These are phyloP conservation scores for Trissolcus japonicus DNA, from an alignment of 2,888 invertebrate species.

Conservation along the genomic window DNA sequence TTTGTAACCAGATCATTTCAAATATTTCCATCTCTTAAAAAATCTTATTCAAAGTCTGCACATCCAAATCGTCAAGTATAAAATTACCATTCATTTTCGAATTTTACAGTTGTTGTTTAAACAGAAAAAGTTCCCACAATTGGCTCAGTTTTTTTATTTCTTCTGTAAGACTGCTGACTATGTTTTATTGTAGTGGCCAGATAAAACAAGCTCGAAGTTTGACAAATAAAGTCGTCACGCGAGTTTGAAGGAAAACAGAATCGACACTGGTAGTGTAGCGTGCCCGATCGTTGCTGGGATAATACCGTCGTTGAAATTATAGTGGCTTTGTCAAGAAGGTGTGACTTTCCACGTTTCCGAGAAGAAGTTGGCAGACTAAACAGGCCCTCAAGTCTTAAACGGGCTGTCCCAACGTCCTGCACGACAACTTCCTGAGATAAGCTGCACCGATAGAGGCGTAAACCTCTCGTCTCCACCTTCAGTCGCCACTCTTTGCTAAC, in stretches of 20 bases:
- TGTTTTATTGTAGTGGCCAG: slow-evolving; percentile 11
- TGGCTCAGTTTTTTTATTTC: background rate
- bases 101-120: background rate
- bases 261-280: slow-evolving; percentile 40
- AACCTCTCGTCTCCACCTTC: slow-evolving; percentile 60
- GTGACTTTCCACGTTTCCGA: slow-evolving; percentile 71
- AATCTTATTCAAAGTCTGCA: too few species aligned
- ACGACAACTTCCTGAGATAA: slow-evolving; percentile 75
- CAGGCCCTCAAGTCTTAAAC: slow-evolving; percentile 70
- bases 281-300: slow-evolving; percentile 44
- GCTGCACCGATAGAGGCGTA: slow-evolving; percentile 71
- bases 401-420: slow-evolving; percentile 69
- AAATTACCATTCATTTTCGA: background rate
- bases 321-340: slow-evolving; percentile 60
- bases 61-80: too few species aligned
- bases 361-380: slow-evolving; percentile 71
- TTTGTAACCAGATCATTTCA: too few species aligned
- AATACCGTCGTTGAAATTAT: slow-evolving; percentile 48
- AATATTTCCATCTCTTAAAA: too few species aligned
- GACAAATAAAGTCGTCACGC: slow-evolving; percentile 48
- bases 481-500: slow-evolving; percentile 38
- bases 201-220: slow-evolving; percentile 28
- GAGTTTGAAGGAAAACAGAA: slow-evolving; percentile 39
- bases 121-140: background rate
- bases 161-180: background rate